A percentile compares a stretch with the other conserved stretches of the same genome.
Evolutionary conservation across 2,888 invertebrate genomes (phyloP).

Genomic region (Oithona nana): DNA sequence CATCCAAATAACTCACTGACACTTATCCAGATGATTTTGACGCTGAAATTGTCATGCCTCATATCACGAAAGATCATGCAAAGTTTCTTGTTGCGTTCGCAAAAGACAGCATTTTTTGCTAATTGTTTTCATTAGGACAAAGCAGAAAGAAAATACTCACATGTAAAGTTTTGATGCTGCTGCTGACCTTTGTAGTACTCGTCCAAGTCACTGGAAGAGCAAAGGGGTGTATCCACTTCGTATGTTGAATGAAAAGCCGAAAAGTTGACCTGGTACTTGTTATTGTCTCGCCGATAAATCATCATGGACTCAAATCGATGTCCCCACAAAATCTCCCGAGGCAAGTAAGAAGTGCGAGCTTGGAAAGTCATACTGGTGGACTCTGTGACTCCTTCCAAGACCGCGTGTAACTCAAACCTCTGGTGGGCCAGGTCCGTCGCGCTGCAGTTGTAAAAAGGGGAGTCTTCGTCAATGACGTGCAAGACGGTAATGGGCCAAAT

Average conservation of each 20-base stretch:
- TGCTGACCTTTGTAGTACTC: conserved; percentile 20
- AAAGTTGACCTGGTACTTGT: conserved; percentile 45
- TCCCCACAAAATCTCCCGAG: conserved; percentile 72
- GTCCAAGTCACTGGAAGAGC: conserved; percentile 65
- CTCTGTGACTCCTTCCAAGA: conserved; percentile 47
- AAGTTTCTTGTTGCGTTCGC: conserved; percentile 71
- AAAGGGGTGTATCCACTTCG: conserved; percentile 75
- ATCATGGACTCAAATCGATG: conserved; percentile 31
- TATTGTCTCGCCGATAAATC: conserved; percentile 36
- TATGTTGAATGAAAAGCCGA: conserved; percentile 78
- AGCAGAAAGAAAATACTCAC: no score
- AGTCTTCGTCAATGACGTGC: conserved; percentile 76
- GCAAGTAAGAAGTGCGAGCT: conserved; percentile 57
- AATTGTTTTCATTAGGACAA: conserved; percentile 18
- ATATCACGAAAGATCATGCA: conserved; percentile 90
- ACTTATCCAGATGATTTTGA: conserved; percentile 12
- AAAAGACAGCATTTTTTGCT: conserved; percentile 78
- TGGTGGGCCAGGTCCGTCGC: conserved; percentile 34
- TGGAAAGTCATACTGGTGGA: conserved; percentile 22
- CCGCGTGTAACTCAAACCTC: conserved; percentile 77
- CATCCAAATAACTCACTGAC: no score
- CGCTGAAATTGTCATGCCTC: conserved; percentile 33
- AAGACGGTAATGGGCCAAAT: conserved; percentile 96
- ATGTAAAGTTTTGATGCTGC: neutral
- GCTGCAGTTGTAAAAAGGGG: conserved; percentile 75